Evolutionary conservation across 2,113 vertebrate species (phyloP).

Genomic region (Talpa occidentalis): DNA sequence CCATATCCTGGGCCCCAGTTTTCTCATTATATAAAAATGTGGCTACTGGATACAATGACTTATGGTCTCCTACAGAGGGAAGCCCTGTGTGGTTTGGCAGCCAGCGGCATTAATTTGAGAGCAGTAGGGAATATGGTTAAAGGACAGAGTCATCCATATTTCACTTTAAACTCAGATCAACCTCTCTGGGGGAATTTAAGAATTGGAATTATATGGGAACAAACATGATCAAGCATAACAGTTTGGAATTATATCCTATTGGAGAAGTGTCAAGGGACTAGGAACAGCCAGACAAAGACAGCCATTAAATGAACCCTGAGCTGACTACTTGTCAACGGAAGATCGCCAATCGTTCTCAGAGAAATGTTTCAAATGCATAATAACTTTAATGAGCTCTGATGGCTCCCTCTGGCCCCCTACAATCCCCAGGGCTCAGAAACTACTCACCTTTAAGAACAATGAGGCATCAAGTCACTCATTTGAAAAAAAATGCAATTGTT

Average conservation of each 20-base stretch:
- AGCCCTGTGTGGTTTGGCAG: neutral
- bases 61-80: neutral
- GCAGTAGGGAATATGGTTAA: neutral
- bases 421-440: conserved; percentile 75
- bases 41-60: neutral
- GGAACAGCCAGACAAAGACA: conserved; percentile 68
- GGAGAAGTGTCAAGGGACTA: conserved; percentile 69
- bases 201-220: conserved; percentile 53
- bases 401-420: neutral
- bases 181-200: conserved; percentile 61
- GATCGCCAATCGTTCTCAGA: conserved; percentile 76
- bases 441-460: conserved; percentile 77
- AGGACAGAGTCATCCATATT: conserved; percentile 53
- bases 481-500: conserved; percentile 72
- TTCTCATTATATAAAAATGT: neutral
- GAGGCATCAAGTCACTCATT: neutral
- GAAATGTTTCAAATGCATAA: conserved; percentile 76
- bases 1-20: neutral
- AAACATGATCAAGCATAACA: conserved; percentile 67
- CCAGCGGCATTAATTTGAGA: conserved; percentile 49
- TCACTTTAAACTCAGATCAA: conserved; percentile 65
- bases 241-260: conserved; percentile 81
- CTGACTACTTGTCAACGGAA: conserved; percentile 72
- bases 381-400: conserved; percentile 72
- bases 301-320: conserved; percentile 73